These are phyloP conservation scores for Phocoena phocoena DNA, from an alignment of 2,113 vertebrate species.

Conservation along the genomic window DNA sequence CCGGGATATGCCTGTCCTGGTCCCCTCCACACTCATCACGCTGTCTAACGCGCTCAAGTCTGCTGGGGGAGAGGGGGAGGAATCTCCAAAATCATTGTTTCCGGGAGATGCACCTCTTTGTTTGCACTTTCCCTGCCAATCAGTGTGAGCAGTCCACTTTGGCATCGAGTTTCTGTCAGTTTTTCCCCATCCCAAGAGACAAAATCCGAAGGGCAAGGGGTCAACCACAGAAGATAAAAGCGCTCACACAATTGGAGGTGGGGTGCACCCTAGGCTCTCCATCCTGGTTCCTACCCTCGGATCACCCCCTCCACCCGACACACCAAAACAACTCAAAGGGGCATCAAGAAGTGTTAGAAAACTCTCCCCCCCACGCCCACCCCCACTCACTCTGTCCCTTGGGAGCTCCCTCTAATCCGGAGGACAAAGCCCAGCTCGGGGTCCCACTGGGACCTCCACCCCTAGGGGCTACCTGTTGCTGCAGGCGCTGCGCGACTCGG, in stretches of 20 bases:
- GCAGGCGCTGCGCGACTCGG: neutral
- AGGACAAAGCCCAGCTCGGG: slow-evolving; percentile 55
- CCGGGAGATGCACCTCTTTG: slow-evolving; percentile 88
- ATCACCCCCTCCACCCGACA: neutral
- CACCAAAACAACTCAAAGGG: slow-evolving; percentile 60
- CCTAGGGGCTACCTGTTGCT: slow-evolving; percentile 71
- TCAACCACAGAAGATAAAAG: neutral
- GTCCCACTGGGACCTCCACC: neutral
- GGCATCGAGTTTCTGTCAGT: slow-evolving; percentile 71
- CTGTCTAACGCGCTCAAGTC: neutral
- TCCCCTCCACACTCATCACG: slow-evolving; percentile 55
- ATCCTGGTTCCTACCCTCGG: neutral
- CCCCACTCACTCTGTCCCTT: neutral
- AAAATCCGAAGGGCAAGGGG: slow-evolving; percentile 16
- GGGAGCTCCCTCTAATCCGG: neutral
- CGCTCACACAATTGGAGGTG: slow-evolving; percentile 3
- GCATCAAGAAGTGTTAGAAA: slow-evolving; percentile 52
- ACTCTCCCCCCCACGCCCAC: neutral
- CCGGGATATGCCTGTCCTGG: neutral
- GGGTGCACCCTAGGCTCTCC: slow-evolving; percentile 14
- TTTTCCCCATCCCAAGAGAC: slow-evolving; percentile 57
- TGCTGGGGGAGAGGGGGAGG: slow-evolving; percentile 12
- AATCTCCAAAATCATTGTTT: slow-evolving; percentile 84
- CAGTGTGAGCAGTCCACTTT: slow-evolving; percentile 73
- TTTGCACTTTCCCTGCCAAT: slow-evolving; percentile 84